Percentiles rank a stretch among this genome's conserved stretches.
Conservation (phyloP, 2,888 invertebrate species). For the Melanostoma mellinum region DNA sequence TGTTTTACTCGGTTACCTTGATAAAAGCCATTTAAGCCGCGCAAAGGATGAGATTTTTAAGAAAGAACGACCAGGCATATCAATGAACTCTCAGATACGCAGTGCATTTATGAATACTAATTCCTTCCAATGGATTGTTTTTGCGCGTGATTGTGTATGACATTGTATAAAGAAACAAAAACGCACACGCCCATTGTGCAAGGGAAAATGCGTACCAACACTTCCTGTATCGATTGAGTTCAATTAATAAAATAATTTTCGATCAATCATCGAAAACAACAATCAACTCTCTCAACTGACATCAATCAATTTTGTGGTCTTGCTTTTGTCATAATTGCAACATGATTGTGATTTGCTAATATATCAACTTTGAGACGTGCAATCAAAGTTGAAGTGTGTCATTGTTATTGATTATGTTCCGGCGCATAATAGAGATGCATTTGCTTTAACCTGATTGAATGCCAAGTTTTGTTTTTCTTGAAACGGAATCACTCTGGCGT, state of each 20-base stretch:
- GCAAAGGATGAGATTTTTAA: no score
- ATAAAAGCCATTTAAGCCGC: neutral
- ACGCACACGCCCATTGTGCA: neutral
- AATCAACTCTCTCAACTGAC: neutral
- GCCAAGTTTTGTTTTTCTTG: constrained; percentile 2
- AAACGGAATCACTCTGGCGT: constrained; percentile 11
- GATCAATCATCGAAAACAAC: neutral
- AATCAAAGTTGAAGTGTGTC: constrained; percentile 9
- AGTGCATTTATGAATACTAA: constrained; percentile 41
- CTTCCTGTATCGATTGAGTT: constrained; percentile 36
- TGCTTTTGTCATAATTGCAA: neutral
- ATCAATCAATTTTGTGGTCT: constrained; percentile 9
- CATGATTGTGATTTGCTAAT: constrained; percentile 1
- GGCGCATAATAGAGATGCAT: neutral
- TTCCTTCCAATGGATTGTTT: neutral
- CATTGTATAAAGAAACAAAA: constrained; percentile 3
- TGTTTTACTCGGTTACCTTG: constrained; percentile 10
- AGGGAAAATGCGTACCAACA: neutral
- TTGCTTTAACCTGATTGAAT: constrained; percentile 19
- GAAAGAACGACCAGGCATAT: neutral
- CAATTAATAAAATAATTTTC: neutral
- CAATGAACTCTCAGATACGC: constrained; percentile 24
- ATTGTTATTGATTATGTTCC: neutral
- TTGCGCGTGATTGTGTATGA: neutral
- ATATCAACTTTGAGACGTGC: neutral